These are phyloP conservation scores for Mercenaria mercenaria DNA, from an alignment of 1,140 invertebrate species.

Conservation along the genomic window DNA sequence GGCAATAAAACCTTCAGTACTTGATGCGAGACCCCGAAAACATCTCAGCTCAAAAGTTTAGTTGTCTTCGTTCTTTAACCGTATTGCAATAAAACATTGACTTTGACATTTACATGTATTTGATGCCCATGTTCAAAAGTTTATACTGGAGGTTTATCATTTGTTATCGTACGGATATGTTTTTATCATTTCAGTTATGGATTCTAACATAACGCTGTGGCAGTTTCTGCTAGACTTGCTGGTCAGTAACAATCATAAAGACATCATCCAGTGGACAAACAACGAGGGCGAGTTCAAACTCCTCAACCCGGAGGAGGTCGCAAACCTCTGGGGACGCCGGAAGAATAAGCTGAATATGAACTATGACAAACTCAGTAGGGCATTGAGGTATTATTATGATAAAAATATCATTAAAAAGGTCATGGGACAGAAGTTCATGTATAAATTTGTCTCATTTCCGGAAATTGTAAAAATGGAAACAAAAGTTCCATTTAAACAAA, in stretches of 20 bases:
- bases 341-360: constrained; percentile 99
- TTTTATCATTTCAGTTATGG: constrained; percentile 79
- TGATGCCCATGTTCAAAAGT: no score
- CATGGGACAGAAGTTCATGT: constrained; percentile 98
- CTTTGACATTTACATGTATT: no score
- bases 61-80: no score
- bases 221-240: constrained; percentile 88
- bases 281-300: constrained; percentile 99
- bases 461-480: constrained; percentile 88
- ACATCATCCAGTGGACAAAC: constrained; percentile 99
- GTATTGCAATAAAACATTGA: no score
- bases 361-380: constrained; percentile 98
- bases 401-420: constrained; percentile 99
- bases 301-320: constrained; percentile 98
- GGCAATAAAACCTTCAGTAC: no score
- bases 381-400: constrained; percentile 99
- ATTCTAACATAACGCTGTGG: constrained; percentile 85
- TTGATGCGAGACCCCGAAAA: no score
- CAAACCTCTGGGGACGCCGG: constrained; percentile 97
- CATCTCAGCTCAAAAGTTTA: no score
- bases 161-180: background rate
- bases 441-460: constrained; percentile 95
- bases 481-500: constrained; percentile 87
- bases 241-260: constrained; percentile 97
- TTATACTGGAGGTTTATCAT: no score